These are phyloP conservation scores for Pocillopora grandis DNA, from an alignment of 92 coral and sea anemone genomes.

Conservation along the genomic window DNA sequence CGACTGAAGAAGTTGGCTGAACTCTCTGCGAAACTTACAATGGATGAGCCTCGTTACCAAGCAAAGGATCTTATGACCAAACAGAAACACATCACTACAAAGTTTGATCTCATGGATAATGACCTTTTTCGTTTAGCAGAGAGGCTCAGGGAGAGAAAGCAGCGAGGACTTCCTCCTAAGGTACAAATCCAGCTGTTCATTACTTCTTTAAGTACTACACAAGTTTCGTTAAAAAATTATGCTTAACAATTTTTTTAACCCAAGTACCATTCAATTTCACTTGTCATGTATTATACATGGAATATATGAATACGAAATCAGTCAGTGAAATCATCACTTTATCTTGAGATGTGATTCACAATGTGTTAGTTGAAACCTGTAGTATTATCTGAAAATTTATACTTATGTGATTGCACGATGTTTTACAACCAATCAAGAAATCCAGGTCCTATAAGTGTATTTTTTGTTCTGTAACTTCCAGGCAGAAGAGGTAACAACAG, in stretches of 20 bases:
- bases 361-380: too few relatives aligned
- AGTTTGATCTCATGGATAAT: conserved; percentile 92
- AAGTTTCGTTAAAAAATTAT: neutral
- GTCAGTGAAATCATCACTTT: too few relatives aligned
- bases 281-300: too few relatives aligned
- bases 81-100: conserved; percentile 73
- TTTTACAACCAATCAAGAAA: too few relatives aligned
- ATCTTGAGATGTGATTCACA: too few relatives aligned
- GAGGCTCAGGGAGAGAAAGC: conserved; percentile 75
- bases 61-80: conserved; percentile 82
- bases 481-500: conserved; percentile 65
- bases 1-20: conserved; percentile 89
- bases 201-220: neutral
- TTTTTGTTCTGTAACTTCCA: neutral
- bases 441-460: too few relatives aligned
- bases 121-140: conserved; percentile 88
- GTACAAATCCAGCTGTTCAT: conserved; percentile 11
- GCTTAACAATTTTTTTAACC: too few relatives aligned
- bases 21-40: conserved; percentile 87
- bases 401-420: too few relatives aligned
- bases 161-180: conserved; percentile 72
- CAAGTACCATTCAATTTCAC: too few relatives aligned
- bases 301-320: too few relatives aligned
- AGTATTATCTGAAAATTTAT: too few relatives aligned
- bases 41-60: conserved; percentile 77